These are phyloP conservation scores for Monodelphis domestica DNA, from an alignment of 2,797 vertebrate genomes.

Conservation along the genomic window DNA sequence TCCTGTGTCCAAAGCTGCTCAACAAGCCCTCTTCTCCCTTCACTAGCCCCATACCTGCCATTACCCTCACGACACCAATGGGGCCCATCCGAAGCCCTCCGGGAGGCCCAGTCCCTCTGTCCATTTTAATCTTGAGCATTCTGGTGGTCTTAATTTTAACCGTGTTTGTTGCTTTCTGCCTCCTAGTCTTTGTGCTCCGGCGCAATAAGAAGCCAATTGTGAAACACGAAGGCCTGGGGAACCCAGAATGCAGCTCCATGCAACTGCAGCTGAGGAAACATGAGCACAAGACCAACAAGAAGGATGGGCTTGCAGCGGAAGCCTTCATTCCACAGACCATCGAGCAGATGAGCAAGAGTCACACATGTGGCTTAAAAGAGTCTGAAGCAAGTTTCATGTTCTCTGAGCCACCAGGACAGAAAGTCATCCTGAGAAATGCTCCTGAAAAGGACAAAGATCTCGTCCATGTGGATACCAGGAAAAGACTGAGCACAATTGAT, in stretches of 20 bases:
- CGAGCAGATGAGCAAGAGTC: slow-evolving; percentile 98
- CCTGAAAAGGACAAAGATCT: slow-evolving; percentile 95
- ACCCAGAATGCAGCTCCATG: slow-evolving; percentile 94
- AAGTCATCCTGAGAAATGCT: slow-evolving; percentile 92
- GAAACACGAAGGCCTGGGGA: slow-evolving; percentile 94
- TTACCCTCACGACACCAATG: slow-evolving; percentile 90
- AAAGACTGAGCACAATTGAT: slow-evolving; percentile 98
- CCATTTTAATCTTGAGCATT: slow-evolving; percentile 98
- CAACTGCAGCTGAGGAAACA: slow-evolving; percentile 94
- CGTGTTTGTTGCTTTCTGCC: slow-evolving; percentile 98
- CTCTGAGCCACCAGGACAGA: slow-evolving; percentile 94
- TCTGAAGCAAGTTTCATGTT: slow-evolving; percentile 93
- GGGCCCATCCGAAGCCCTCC: slow-evolving; percentile 95
- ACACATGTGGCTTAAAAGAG: slow-evolving; percentile 95
- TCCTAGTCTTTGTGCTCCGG: slow-evolving; percentile 96
- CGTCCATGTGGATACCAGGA: slow-evolving; percentile 93
- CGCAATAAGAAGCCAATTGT: slow-evolving; percentile 95
- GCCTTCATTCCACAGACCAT: slow-evolving; percentile 98
- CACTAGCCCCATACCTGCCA: slow-evolving; percentile 89
- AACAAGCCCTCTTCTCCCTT: slow-evolving; percentile 91
- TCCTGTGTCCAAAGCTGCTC: slow-evolving; percentile 95
- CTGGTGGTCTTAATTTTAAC: slow-evolving; percentile 98
- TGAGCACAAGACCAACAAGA: slow-evolving; percentile 93
- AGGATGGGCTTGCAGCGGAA: slow-evolving; percentile 93
- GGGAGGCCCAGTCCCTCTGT: slow-evolving; percentile 96